A percentile compares a stretch with the other conserved stretches of the same genome.
Conservation (phyloP, 2,113 vertebrate species). For the Brachyistius frenatus region DNA sequence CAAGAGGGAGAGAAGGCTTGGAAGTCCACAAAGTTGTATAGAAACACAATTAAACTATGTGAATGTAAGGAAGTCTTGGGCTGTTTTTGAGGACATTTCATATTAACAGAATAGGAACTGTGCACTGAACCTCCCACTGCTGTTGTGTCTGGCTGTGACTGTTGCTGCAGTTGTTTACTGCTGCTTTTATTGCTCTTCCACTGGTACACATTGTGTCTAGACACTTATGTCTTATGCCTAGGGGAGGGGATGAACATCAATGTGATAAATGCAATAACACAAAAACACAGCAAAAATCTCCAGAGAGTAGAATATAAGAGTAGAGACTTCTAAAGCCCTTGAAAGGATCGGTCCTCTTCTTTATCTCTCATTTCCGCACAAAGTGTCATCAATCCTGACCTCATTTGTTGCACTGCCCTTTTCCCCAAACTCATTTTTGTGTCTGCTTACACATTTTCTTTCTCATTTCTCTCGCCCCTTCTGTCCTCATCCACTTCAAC, state of each 20-base stretch:
- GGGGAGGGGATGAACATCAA: constrained; percentile 32
- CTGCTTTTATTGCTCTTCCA: constrained; percentile 22
- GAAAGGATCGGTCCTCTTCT: constrained; percentile 6
- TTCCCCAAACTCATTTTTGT: neutral
- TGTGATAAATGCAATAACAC: constrained; percentile 17
- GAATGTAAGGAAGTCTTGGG: neutral
- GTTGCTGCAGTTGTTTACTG: constrained; percentile 24
- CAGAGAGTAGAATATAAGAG: neutral
- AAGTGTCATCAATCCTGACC: constrained; percentile 13
- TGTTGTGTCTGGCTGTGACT: neutral
- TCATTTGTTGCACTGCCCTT: constrained; percentile 20
- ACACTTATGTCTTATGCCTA: neutral
- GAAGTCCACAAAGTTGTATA: neutral
- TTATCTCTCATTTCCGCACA: constrained; percentile 14
- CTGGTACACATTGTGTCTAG: constrained; percentile 15
- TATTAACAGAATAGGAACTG: neutral
- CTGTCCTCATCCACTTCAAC: neutral
- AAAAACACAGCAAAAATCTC: neutral
- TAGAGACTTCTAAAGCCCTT: constrained; percentile 4
- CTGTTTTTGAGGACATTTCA: neutral
- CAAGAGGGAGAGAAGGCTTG: neutral
- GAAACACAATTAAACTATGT: constrained; percentile 8
- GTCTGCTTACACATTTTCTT: neutral
- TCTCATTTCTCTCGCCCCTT: neutral
- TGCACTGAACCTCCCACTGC: constrained; percentile 3